phyloP scores from a whole-genome alignment of 2,113 vertebrate genomes.

The Hyperopisus bebe region DNA sequence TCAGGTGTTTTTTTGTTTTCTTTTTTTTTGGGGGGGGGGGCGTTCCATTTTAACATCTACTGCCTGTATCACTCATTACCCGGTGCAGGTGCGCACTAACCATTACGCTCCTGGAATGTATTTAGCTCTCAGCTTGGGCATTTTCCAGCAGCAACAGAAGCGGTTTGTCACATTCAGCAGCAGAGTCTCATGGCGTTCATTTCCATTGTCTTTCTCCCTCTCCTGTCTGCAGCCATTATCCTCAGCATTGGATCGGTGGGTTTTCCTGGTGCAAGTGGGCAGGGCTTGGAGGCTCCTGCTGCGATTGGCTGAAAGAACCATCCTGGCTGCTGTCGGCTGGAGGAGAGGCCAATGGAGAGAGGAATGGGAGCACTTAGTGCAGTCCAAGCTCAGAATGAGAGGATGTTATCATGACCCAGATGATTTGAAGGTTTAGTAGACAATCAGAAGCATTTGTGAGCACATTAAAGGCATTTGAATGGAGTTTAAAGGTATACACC shows the following conservation, averaged over 20 bases:
- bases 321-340: background rate
- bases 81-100: background rate
- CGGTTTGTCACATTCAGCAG: background rate
- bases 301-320: background rate
- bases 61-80: background rate
- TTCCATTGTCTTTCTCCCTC: background rate
- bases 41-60: background rate
- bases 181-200: background rate
- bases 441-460: constrained; percentile 6
- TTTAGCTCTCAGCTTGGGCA: background rate
- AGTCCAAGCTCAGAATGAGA: background rate
- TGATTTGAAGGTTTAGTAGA: background rate
- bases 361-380: background rate
- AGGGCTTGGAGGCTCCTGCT: background rate
- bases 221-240: background rate
- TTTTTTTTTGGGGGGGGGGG: background rate
- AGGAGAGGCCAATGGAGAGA: background rate
- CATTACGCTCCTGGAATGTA: background rate
- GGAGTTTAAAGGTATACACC: constrained; percentile 2
- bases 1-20: background rate
- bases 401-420: background rate
- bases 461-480: constrained; percentile 2
- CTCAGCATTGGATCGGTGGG: too few relatives aligned
- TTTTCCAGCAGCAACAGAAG: background rate
- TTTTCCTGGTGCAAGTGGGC: background rate